Percentiles rank a stretch among this genome's conserved stretches.
Conservation (phyloP, 2,113 vertebrate species). For the Nesogale talazaci region DNA sequence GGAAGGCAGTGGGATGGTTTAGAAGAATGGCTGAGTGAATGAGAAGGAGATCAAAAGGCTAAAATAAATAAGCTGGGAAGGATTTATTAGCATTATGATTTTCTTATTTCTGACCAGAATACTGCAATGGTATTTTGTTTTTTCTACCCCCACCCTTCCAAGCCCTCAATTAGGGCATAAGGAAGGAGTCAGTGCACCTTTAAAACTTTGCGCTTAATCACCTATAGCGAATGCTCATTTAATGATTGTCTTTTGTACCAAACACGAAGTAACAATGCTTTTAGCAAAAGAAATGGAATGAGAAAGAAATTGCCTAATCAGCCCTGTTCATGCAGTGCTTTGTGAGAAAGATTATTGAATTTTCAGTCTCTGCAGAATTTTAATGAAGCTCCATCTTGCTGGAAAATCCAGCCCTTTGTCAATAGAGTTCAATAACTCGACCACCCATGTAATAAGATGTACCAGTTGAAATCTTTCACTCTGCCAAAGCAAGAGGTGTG, state of each 20-base stretch:
- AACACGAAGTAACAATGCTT: conserved; percentile 90
- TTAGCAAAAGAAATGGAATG: conserved; percentile 89
- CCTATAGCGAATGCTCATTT: conserved; percentile 88
- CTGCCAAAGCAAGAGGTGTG: conserved; percentile 77
- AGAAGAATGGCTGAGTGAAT: conserved; percentile 10
- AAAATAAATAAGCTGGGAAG: conserved; percentile 12
- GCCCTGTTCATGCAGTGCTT: conserved; percentile 89
- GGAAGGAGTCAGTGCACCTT: conserved; percentile 85
- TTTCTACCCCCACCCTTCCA: conserved; percentile 58
- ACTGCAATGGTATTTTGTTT: conserved; percentile 73
- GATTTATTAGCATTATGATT: conserved; percentile 67
- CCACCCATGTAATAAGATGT: conserved; percentile 94
- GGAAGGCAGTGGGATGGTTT: neutral
- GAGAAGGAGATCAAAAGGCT: neutral
- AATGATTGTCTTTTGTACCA: conserved; percentile 90
- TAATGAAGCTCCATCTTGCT: conserved; percentile 92
- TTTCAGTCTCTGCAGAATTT: conserved; percentile 92
- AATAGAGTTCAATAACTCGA: conserved; percentile 93
- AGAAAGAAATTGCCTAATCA: conserved; percentile 93
- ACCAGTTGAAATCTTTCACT: conserved; percentile 88
- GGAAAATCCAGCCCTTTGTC: conserved; percentile 89
- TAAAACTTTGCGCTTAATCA: conserved; percentile 90
- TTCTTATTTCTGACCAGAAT: conserved; percentile 75
- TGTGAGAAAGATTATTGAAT: conserved; percentile 93
- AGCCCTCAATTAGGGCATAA: conserved; percentile 84